Evolutionary conservation across 1,140 invertebrate genomes (phyloP).

Genomic region (Antheraea mylitta): DNA sequence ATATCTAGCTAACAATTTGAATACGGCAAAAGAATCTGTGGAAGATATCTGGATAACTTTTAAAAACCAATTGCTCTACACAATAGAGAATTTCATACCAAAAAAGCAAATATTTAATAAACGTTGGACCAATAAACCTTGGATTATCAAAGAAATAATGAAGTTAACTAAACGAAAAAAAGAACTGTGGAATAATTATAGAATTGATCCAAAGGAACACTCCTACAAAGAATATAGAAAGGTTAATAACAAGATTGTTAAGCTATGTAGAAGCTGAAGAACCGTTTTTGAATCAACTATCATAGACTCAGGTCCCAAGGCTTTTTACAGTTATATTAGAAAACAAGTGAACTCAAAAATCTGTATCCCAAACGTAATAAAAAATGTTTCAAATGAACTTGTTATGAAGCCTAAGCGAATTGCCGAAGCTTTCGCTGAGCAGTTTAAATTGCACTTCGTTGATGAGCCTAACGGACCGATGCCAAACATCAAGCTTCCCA

Average conservation of each 20-base stretch:
- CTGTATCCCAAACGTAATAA: not conserved
- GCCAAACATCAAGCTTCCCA: not conserved
- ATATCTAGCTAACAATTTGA: not conserved
- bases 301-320: not conserved
- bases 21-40: not conserved
- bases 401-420: not conserved
- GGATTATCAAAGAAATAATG: not conserved
- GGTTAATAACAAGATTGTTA: not conserved
- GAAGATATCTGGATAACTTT: not conserved
- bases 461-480: not conserved
- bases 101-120: no score
- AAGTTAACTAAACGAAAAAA: slow-evolving; percentile 3
- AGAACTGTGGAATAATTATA: not conserved
- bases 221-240: slow-evolving; percentile 1
- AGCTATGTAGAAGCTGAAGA: not conserved
- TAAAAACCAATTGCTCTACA: not conserved
- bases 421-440: not conserved
- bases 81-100: not conserved
- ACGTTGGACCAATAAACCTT: not conserved
- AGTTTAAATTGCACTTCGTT: not conserved
- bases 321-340: not conserved
- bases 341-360: not conserved
- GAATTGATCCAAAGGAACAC: not conserved
- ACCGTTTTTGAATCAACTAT: slow-evolving; percentile 1
- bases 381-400: not conserved